Percentiles rank a stretch among this genome's conserved stretches.
Conservation (phyloP, 2,888 invertebrate genomes). For the Synergus laeviventris region DNA sequence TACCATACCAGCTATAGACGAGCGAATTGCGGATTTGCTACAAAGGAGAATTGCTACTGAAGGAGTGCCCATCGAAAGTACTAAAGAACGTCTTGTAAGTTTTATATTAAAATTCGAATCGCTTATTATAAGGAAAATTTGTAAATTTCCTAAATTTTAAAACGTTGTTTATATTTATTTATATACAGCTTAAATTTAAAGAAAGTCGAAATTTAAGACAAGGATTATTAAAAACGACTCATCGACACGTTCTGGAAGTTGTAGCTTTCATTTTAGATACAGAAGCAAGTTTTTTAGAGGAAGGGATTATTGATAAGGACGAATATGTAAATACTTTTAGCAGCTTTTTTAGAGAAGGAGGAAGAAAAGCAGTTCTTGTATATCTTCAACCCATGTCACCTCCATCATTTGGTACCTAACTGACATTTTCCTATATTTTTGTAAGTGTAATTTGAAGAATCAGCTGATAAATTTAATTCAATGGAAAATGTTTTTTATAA, state of each 20-base stretch:
- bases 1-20: slow-evolving; percentile 67
- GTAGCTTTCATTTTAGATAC: slow-evolving; percentile 80
- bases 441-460: not conserved
- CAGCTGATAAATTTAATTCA: too few species aligned
- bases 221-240: slow-evolving; percentile 77
- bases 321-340: slow-evolving; percentile 80
- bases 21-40: slow-evolving; percentile 65
- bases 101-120: not conserved
- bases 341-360: slow-evolving; percentile 81
- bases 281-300: slow-evolving; percentile 80
- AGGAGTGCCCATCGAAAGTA: slow-evolving; percentile 57
- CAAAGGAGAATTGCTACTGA: slow-evolving; percentile 62
- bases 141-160: not conserved
- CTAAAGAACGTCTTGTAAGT: slow-evolving; percentile 64
- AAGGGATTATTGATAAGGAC: slow-evolving; percentile 84
- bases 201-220: slow-evolving; percentile 78
- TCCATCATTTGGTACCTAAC: slow-evolving; percentile 81
- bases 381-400: slow-evolving; percentile 83
- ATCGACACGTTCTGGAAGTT: slow-evolving; percentile 83
- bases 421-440: slow-evolving; percentile 28
- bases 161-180: slow-evolving; percentile 17
- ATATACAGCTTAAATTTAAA: slow-evolving; percentile 81
- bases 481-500: slow-evolving; percentile 39
- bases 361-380: slow-evolving; percentile 81
- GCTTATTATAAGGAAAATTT: not conserved